phyloP scores from a whole-genome alignment of 64 coral and sea anemone genomes.

The Actinia equina region DNA sequence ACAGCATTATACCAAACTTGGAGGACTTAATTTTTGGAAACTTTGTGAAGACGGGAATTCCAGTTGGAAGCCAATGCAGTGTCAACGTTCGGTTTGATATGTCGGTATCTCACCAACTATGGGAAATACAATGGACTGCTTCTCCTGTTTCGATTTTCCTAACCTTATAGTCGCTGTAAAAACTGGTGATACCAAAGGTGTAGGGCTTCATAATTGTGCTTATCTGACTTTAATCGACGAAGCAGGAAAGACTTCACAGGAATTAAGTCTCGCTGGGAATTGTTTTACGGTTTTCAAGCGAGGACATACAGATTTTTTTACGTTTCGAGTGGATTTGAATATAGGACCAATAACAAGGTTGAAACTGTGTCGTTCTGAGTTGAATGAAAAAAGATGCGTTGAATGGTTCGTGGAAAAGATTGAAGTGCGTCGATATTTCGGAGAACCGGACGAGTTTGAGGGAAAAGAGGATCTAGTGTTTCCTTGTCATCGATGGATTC shows the following conservation, averaged over 20 bases:
- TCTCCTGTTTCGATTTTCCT: constrained; percentile 64
- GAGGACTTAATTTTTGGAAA: too few species aligned
- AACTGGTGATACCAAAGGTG: constrained; percentile 83
- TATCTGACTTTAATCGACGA: constrained; percentile 83
- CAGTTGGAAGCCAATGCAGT: too few species aligned
- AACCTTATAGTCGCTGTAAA: constrained; percentile 72
- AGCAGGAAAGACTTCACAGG: constrained; percentile 55
- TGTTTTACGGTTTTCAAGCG: constrained; percentile 87
- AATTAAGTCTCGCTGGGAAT: constrained; percentile 63
- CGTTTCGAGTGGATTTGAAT: constrained; percentile 37
- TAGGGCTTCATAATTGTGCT: constrained; percentile 63
- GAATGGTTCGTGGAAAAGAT: constrained; percentile 92
- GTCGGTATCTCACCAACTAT: constrained; percentile 21
- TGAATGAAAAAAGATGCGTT: constrained; percentile 53
- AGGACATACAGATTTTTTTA: constrained; percentile 79
- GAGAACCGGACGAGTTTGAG: constrained; percentile 7
- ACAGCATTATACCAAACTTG: too few species aligned
- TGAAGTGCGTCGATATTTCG: constrained; percentile 60
- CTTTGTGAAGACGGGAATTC: too few species aligned
- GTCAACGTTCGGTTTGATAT: neutral
- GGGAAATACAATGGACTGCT: constrained; percentile 76
- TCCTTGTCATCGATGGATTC: constrained; percentile 82
- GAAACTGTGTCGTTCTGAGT: constrained; percentile 57
- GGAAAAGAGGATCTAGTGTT: constrained; percentile 51
- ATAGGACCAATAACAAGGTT: constrained; percentile 65